phyloP scores from a whole-genome alignment of 2,113 vertebrate genomes.

The Parotia lawesii region DNA sequence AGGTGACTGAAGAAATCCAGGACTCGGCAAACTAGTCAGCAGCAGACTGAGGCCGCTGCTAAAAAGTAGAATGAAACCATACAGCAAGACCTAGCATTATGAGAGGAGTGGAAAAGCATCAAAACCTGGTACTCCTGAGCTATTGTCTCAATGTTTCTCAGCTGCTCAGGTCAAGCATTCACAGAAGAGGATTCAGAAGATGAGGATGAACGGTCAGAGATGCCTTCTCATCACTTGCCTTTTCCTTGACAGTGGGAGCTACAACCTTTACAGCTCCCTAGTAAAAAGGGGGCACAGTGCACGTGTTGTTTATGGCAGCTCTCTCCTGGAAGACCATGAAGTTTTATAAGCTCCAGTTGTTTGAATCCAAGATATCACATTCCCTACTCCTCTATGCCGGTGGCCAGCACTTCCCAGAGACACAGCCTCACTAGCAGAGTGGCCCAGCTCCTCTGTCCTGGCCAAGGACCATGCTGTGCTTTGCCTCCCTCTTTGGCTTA shows the following conservation, averaged over 20 bases:
- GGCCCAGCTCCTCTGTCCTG: neutral
- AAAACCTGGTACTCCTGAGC: neutral
- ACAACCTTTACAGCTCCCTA: neutral
- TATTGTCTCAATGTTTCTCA: neutral
- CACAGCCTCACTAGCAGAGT: neutral
- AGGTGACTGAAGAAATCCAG: neutral
- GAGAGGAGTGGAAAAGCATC: neutral
- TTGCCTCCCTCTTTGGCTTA: neutral
- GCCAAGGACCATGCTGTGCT: neutral
- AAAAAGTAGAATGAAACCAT: neutral
- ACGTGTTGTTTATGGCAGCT: neutral
- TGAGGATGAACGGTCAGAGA: neutral
- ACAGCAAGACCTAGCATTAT: neutral
- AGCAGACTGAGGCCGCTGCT: neutral
- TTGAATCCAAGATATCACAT: neutral
- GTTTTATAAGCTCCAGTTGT: neutral
- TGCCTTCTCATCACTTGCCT: neutral
- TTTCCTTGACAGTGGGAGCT: neutral
- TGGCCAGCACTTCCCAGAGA: neutral
- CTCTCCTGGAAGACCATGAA: neutral
- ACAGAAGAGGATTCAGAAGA: neutral
- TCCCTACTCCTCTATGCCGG: neutral
- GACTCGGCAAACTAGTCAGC: neutral
- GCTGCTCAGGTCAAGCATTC: neutral
- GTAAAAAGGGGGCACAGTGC: neutral